Conservation (phyloP, 2,113 vertebrate species). For the Corapipo altera region DNA sequence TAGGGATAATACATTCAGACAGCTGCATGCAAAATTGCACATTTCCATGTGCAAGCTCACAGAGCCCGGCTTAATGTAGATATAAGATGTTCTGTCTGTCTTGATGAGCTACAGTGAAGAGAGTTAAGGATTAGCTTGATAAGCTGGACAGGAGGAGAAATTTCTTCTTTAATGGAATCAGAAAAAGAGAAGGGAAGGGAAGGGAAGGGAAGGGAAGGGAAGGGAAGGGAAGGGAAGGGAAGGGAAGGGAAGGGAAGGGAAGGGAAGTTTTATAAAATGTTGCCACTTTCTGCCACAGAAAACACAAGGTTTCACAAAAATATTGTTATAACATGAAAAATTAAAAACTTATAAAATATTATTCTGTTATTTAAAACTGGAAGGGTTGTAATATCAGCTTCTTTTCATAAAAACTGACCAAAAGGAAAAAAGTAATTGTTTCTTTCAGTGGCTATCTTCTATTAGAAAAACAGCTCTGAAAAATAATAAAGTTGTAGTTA, state of each 20-base stretch:
- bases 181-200: not conserved
- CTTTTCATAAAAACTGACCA: not conserved
- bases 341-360: not conserved
- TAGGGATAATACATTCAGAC: not conserved
- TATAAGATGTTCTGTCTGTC: not conserved
- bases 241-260: too few relatives aligned
- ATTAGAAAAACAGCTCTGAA: not conserved
- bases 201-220: too few relatives aligned
- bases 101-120: not conserved
- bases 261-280: not conserved
- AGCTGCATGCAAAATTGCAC: not conserved
- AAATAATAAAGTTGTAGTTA: not conserved
- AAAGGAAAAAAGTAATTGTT: not conserved
- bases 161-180: not conserved
- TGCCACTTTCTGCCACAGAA: not conserved
- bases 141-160: not conserved
- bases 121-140: not conserved
- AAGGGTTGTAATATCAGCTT: not conserved
- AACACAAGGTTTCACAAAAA: not conserved
- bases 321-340: not conserved
- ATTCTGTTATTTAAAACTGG: not conserved
- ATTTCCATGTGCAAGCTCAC: conserved; percentile 8
- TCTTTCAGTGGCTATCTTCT: not conserved
- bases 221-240: too few relatives aligned
- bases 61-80: not conserved